Base-by-base conservation (phyloP, 2,113 vertebrate species). In the Euleptes europaea region DNA sequence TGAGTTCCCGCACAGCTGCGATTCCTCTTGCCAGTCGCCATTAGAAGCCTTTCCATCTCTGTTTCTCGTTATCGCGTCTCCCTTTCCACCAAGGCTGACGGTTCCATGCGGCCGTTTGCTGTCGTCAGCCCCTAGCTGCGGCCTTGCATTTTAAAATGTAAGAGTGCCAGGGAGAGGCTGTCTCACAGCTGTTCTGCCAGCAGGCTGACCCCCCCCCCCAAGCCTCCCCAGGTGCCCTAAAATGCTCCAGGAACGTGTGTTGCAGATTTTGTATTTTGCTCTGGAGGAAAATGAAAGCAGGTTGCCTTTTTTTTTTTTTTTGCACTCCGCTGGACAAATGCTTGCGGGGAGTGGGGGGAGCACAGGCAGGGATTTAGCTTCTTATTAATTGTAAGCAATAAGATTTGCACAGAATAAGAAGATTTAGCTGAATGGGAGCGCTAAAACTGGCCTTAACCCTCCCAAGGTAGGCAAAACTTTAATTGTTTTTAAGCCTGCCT, bases 31-130 rank as follows among this genome's bases (percentile, higher is more conserved):
- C 78, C 84, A 90, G 78, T 87, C 80, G 66, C 82, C 60, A 44
- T 86, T 90, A 91, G 93, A 91, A 89, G 88, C 88, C 60, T 88
- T 90, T 91, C 82, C 88, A 81, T 90, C 88, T 88, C 80, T 85
- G 81, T 87, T 92, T 90, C 74, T 90, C 71, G 70, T 21, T 74
- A 92, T 92, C 79, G 42, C 85, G 83, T 86, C 83, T 88, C 74
- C 92, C 86, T 86, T 80, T 31, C 69, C 83, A 69, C 89, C 90
- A 85, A 67, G 78, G 49, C 65, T 42, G 81, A 86, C 80, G 71
- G 88, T 69, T 78, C 70, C 67, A 28, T 79, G 79, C 72, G 84
- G 85, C 88, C 88, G 60, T 81, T 71, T 82, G 82, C 90, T 92
- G 88, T 87, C 91, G 88, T 72, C 82, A 77, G 35, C 77, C 63